Conservation (phyloP, 2,888 invertebrate species). For the Zygaena filipendulae region DNA sequence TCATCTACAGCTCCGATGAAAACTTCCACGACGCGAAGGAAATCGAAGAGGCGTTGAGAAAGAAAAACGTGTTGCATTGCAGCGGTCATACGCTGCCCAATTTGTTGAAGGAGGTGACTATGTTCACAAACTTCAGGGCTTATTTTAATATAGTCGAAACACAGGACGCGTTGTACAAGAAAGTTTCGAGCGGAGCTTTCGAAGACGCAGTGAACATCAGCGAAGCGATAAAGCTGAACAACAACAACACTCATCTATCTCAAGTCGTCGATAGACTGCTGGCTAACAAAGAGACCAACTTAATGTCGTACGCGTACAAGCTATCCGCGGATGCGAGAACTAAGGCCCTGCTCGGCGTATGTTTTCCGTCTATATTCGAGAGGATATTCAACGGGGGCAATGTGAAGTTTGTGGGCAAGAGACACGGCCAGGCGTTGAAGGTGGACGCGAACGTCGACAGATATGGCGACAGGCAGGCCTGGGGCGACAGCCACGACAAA, state of each 20-base stretch:
- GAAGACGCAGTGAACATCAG: constrained; percentile 21
- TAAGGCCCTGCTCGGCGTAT: too few relatives aligned
- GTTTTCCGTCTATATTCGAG: constrained; percentile 22
- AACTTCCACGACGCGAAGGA: constrained; percentile 20
- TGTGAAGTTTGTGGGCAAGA: constrained; percentile 22
- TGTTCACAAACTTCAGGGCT: constrained; percentile 21
- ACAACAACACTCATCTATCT: constrained; percentile 13
- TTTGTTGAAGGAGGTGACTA: constrained; percentile 18
- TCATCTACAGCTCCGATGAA: constrained; percentile 24
- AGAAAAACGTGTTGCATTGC: constrained; percentile 20
- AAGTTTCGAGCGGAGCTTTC: constrained; percentile 17
- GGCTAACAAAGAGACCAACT: constrained; percentile 12
- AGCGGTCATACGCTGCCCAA: constrained; percentile 19
- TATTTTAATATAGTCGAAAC: constrained; percentile 21
- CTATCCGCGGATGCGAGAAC: too few relatives aligned
- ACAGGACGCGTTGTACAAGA: constrained; percentile 18
- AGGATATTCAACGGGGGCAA: constrained; percentile 18
- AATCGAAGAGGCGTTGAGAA: constrained; percentile 19
- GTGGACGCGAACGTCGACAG: constrained; percentile 16
- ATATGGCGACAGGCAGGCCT: constrained; percentile 18
- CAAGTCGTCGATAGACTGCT: constrained; percentile 20
- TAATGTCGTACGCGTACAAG: too few relatives aligned
- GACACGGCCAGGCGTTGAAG: constrained; percentile 21
- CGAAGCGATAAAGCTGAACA: constrained; percentile 16
- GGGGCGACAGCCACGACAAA: constrained; percentile 21